Evolutionary conservation across 2,113 vertebrate species (phyloP).

Genomic region (Python bivittatus): DNA sequence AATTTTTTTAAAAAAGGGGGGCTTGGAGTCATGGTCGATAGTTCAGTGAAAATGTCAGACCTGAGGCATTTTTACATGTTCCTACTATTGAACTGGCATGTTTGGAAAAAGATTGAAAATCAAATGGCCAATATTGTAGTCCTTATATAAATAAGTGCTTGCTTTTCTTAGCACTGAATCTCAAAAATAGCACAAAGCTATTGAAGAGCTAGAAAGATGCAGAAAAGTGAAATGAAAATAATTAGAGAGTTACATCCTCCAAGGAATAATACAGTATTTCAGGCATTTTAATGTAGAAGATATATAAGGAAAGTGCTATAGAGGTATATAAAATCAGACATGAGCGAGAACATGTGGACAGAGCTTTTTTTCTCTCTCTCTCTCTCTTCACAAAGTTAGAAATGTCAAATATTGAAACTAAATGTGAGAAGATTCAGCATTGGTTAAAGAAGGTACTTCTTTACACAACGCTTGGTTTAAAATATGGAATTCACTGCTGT

Average conservation of each 20-base stretch:
- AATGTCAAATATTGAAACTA: not conserved
- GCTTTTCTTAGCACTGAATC: not conserved
- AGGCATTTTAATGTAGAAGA: not conserved
- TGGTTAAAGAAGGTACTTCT: not conserved
- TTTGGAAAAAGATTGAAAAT: not conserved
- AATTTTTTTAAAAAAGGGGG: no score
- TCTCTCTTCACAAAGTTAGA: not conserved
- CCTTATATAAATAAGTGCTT: not conserved
- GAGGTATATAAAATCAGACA: not conserved
- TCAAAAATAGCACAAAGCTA: not conserved
- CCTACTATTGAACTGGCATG: not conserved
- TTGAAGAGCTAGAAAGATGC: not conserved
- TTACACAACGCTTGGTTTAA: not conserved
- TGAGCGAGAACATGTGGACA: not conserved
- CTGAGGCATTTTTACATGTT: not conserved
- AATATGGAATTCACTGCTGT: not conserved
- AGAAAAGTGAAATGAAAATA: not conserved
- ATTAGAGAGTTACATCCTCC: not conserved
- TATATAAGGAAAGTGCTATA: not conserved
- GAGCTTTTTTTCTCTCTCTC: not conserved
- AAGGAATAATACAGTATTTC: not conserved
- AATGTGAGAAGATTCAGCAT: not conserved
- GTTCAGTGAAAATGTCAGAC: not conserved
- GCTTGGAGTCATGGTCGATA: not conserved
- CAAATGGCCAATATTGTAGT: not conserved